Conservation (phyloP, 2,113 vertebrate genomes). For the Sterna hirundo region DNA sequence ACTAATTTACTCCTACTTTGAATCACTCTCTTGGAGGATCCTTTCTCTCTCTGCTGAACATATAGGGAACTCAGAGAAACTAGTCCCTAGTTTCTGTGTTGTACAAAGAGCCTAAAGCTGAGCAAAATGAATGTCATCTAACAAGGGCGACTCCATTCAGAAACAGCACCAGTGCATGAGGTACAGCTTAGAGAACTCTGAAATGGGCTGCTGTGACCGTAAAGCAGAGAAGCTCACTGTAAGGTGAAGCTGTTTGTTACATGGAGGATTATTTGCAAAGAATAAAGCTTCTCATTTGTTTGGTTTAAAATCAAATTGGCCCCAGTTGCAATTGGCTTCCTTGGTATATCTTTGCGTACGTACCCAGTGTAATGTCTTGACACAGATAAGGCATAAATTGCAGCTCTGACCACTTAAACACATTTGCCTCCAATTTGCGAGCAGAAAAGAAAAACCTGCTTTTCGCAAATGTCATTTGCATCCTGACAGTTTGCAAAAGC, state of each 20-base stretch:
- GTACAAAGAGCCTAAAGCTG: not conserved
- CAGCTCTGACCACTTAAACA: constrained; percentile 48
- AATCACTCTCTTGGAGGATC: not conserved
- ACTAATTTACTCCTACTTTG: not conserved
- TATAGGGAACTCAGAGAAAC: not conserved
- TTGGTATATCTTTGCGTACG: not conserved
- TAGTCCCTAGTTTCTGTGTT: not conserved
- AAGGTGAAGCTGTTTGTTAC: not conserved
- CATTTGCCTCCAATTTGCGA: constrained; percentile 29
- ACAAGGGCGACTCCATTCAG: not conserved
- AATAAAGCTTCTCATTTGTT: not conserved
- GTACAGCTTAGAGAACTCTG: not conserved
- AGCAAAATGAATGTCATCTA: not conserved
- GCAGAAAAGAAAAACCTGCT: constrained; percentile 38
- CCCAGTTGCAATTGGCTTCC: not conserved
- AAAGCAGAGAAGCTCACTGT: not conserved
- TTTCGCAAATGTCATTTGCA: constrained; percentile 52
- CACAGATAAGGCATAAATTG: not conserved
- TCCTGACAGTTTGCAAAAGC: constrained; percentile 63
- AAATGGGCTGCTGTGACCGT: not conserved
- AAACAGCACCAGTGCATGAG: not conserved
- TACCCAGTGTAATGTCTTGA: not conserved
- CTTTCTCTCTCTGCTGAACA: not conserved
- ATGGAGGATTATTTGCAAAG: not conserved
- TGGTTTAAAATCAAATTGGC: not conserved